Percentiles rank a stretch among this genome's conserved stretches.
Evolutionary conservation across 2,113 vertebrate genomes (phyloP).

Genomic region (Cnemophilus loriae): DNA sequence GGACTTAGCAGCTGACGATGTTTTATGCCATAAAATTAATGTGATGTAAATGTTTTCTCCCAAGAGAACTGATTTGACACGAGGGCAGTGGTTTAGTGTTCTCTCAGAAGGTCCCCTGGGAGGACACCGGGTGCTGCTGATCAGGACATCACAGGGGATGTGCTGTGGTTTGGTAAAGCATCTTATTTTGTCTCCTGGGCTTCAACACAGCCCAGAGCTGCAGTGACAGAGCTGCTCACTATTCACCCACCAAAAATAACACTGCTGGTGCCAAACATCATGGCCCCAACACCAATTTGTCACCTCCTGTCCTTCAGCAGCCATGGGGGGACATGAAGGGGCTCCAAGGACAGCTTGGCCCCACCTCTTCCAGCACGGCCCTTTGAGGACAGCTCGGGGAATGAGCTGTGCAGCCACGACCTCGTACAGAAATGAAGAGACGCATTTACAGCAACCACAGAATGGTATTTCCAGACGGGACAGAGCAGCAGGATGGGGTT

Average conservation of each 20-base stretch:
- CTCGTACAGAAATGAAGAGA: neutral
- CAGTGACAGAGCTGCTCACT: neutral
- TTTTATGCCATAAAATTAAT: neutral
- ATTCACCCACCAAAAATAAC: neutral
- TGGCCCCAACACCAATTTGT: neutral
- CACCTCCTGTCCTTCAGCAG: neutral
- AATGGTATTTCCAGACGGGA: neutral
- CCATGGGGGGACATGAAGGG: fast-evolving
- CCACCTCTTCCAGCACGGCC: neutral
- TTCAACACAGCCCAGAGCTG: neutral
- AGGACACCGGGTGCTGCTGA: neutral
- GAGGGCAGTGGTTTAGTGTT: neutral
- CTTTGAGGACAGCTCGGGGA: neutral
- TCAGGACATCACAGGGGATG: neutral
- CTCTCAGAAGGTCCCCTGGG: neutral
- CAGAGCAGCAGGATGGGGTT: neutral
- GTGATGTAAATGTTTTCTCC: neutral
- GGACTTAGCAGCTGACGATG: neutral
- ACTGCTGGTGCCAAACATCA: neutral
- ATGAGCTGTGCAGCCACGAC: neutral
- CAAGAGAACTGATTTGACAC: fast-evolving
- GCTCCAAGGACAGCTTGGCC: neutral
- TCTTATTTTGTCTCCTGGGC: neutral
- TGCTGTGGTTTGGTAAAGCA: neutral
- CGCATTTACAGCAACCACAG: neutral